Conservation (phyloP, 2,797 vertebrate species). For the Liparis tanakae region DNA sequence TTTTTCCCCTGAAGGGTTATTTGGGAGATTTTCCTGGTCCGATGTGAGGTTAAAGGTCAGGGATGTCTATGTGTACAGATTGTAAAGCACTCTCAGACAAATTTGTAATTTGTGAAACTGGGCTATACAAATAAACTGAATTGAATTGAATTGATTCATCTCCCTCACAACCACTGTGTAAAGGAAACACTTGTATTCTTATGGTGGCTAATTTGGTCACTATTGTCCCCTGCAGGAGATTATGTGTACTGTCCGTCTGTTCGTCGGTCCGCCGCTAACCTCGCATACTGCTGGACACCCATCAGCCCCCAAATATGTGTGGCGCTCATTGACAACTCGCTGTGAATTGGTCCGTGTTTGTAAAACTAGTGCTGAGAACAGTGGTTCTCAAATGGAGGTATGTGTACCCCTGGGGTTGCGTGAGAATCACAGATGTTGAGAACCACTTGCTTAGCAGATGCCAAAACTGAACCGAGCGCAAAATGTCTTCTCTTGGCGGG, state of each 20-base stretch:
- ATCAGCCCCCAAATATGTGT: neutral
- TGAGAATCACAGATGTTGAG: too few relatives aligned
- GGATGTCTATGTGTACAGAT: too few relatives aligned
- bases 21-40: too few relatives aligned
- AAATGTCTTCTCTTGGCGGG: neutral
- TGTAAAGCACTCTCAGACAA: too few relatives aligned
- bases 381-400: too few relatives aligned
- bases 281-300: neutral
- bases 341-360: neutral
- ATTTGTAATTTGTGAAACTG: too few relatives aligned
- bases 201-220: neutral
- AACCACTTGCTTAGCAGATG: neutral
- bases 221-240: neutral
- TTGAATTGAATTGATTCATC: constrained; percentile 9
- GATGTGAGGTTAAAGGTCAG: too few relatives aligned
- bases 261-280: neutral
- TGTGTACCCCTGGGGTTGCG: too few relatives aligned
- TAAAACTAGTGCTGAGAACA: too few relatives aligned
- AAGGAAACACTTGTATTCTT: neutral
- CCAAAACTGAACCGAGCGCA: neutral
- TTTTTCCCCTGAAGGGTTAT: too few relatives aligned
- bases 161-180: neutral
- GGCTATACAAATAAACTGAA: too few relatives aligned
- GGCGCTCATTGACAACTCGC: neutral
- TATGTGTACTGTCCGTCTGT: neutral